Conservation (phyloP, 1,140 invertebrate species). For the Sarcophaga bullata region DNA sequence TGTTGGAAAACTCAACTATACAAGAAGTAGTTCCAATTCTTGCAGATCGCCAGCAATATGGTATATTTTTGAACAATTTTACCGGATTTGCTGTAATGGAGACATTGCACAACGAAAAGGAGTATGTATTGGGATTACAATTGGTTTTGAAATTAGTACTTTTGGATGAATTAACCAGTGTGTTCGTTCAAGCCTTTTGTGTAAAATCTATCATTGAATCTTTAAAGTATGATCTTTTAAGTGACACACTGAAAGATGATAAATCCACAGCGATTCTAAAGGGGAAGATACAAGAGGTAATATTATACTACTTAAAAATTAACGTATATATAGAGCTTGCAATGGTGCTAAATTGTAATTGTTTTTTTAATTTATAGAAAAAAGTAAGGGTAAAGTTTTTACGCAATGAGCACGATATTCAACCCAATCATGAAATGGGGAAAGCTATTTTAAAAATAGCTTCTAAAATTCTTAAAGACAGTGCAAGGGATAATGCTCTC, state of each 20-base stretch:
- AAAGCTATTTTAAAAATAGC: slow-evolving; percentile 77
- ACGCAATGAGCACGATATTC: slow-evolving; percentile 86
- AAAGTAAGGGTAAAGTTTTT: slow-evolving; percentile 83
- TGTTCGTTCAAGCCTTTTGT: slow-evolving; percentile 75
- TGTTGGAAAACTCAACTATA: slow-evolving; percentile 69
- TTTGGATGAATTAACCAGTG: slow-evolving; percentile 86
- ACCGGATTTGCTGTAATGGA: slow-evolving; percentile 86
- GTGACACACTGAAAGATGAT: slow-evolving; percentile 50
- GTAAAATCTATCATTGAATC: slow-evolving; percentile 82
- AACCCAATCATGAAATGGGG: slow-evolving; percentile 83
- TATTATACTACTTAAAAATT: not conserved
- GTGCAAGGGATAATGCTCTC: not conserved
- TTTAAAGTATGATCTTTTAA: slow-evolving; percentile 69
- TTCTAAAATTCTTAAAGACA: not conserved
- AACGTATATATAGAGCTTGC: too few relatives aligned
- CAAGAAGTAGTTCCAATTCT: slow-evolving; percentile 78
- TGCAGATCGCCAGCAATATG: slow-evolving; percentile 86
- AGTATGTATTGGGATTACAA: slow-evolving; percentile 79
- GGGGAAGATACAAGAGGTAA: slow-evolving; percentile 50
- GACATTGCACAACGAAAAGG: slow-evolving; percentile 75
- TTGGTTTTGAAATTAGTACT: slow-evolving; percentile 84
- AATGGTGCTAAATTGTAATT: too few relatives aligned
- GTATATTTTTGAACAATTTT: slow-evolving; percentile 87
- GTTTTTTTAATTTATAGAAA: slow-evolving; percentile 51
- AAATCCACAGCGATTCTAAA: slow-evolving; percentile 42